Percentiles rank a stretch among this genome's conserved stretches.
phyloP scores from a whole-genome alignment of 2,113 vertebrate genomes.

The Tricholaema leucomelas region DNA sequence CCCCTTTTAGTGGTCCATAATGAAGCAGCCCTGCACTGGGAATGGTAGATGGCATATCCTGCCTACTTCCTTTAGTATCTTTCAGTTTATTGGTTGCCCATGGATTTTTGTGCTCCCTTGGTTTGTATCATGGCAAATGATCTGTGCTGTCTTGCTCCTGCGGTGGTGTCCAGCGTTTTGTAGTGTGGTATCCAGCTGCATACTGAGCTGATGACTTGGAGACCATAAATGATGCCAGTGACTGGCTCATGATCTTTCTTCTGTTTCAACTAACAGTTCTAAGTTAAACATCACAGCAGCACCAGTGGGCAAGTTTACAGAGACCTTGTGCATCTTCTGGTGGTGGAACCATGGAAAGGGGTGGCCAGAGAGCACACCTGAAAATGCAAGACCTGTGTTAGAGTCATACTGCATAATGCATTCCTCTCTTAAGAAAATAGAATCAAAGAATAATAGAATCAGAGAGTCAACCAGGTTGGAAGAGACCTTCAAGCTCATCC shows the following conservation, averaged over 20 bases:
- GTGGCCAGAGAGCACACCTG: neutral
- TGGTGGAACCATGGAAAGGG: neutral
- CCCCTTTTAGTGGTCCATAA: neutral
- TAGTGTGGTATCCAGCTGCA: neutral
- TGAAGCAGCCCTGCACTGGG: neutral
- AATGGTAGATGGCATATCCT: neutral
- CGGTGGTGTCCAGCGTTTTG: neutral
- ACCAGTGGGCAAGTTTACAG: neutral
- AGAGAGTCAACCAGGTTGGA: too few species aligned
- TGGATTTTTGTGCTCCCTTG: neutral
- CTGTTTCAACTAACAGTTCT: neutral
- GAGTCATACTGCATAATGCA: fast-evolving
- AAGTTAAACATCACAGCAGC: neutral
- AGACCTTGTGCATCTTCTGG: neutral
- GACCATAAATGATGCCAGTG: neutral
- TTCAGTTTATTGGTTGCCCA: neutral
- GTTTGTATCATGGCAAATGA: neutral
- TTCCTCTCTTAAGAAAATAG: neutral
- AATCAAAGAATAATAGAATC: too few species aligned
- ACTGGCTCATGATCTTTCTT: neutral
- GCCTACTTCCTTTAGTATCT: neutral
- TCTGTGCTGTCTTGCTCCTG: neutral
- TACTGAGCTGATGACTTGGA: neutral
- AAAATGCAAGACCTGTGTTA: neutral
- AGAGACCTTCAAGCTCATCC: too few species aligned